These are phyloP conservation scores for Miniopterus natalensis DNA, from an alignment of 2,113 vertebrate genomes.

Conservation along the genomic window DNA sequence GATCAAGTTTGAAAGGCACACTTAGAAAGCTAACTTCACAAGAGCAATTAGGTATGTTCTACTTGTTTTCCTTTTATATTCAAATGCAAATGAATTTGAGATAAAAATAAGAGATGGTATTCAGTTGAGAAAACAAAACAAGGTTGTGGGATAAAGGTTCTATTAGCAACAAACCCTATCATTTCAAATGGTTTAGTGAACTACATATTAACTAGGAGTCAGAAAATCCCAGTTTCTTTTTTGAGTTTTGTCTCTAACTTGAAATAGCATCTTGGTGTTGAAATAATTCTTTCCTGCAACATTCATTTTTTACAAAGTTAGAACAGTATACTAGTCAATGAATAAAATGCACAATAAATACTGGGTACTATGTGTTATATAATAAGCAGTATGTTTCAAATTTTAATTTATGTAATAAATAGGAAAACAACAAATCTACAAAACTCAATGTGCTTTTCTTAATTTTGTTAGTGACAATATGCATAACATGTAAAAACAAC, in stretches of 20 bases:
- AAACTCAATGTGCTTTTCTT: conserved; percentile 32
- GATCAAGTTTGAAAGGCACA: conserved; percentile 43
- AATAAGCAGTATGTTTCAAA: conserved; percentile 20
- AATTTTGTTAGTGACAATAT: not conserved
- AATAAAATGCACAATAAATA: conserved; percentile 55
- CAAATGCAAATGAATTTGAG: conserved; percentile 43
- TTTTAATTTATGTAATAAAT: conserved; percentile 45
- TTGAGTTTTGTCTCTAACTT: conserved; percentile 44
- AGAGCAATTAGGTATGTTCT: not conserved
- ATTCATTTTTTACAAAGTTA: not conserved
- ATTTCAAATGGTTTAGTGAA: conserved; percentile 7
- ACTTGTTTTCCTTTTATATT: conserved; percentile 38
- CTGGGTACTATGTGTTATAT: not conserved
- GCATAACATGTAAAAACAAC: not conserved
- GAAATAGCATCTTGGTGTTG: conserved; percentile 42
- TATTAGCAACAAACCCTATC: not conserved
- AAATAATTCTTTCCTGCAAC: not conserved
- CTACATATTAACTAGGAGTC: not conserved
- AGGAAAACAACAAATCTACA: not conserved
- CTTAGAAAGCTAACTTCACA: conserved; percentile 13
- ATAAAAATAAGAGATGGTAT: not conserved
- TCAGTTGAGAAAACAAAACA: not conserved
- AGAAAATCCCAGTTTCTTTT: conserved; percentile 61
- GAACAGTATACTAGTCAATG: not conserved
- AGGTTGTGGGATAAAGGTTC: not conserved